phyloP scores from a whole-genome alignment of 2,113 vertebrate genomes.

The Chloebia gouldiae region DNA sequence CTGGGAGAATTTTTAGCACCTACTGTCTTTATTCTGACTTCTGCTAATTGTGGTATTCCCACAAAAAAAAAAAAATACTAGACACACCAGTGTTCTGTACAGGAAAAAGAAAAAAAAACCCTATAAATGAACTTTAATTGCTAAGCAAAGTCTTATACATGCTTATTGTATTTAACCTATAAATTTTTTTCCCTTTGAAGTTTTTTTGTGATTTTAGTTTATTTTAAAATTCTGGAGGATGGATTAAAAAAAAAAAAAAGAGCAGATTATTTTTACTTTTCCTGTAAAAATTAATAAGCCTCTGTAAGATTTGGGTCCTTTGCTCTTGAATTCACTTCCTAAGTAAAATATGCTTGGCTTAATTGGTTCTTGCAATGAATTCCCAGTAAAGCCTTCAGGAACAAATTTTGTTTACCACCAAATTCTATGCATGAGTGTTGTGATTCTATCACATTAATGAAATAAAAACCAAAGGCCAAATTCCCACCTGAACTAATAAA shows the following conservation, averaged over 20 bases:
- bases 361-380: background rate
- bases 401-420: background rate
- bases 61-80: background rate
- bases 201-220: background rate
- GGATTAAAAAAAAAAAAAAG: background rate
- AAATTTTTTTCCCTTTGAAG: background rate
- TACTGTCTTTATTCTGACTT: background rate
- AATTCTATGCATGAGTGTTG: background rate
- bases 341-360: background rate
- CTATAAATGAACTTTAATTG: background rate
- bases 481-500: conserved; percentile 39
- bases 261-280: background rate
- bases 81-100: background rate
- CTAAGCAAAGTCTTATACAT: background rate
- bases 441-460: background rate
- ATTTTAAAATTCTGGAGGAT: background rate
- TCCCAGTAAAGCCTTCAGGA: background rate
- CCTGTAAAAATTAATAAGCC: background rate
- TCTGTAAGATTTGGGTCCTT: background rate
- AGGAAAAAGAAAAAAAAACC: background rate
- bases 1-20: background rate
- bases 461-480: conserved; percentile 16
- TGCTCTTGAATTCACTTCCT: background rate
- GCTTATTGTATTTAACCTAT: background rate
- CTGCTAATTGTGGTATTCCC: background rate